phyloP scores from a whole-genome alignment of 1,140 invertebrate species.

The Drosophila ercepeae region DNA sequence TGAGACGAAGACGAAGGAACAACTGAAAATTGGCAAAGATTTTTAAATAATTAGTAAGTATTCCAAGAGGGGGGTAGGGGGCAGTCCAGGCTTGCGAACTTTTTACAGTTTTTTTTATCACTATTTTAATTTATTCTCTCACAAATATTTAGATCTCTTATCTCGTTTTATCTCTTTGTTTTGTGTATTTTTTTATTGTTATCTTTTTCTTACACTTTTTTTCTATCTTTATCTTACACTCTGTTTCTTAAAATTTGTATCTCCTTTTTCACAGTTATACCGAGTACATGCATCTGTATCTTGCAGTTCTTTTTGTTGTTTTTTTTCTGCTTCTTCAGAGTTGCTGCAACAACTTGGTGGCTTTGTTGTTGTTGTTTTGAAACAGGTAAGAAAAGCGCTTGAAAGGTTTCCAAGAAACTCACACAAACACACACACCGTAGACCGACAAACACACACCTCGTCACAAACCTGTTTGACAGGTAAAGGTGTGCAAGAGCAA shows the following conservation, averaged over 20 bases:
- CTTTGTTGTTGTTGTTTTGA: constrained; percentile 35
- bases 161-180: neutral
- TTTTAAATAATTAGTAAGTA: neutral
- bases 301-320: constrained; percentile 1
- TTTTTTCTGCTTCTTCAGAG: neutral
- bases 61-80: neutral
- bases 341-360: constrained; percentile 40
- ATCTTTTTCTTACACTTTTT: neutral
- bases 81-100: no score
- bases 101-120: no score
- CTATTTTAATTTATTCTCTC: no score
- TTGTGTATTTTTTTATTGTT: neutral
- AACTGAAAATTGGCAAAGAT: constrained; percentile 1
- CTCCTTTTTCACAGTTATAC: constrained; percentile 39
- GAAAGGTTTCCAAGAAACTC: constrained; percentile 80
- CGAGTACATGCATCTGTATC: constrained; percentile 16
- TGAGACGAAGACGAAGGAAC: neutral
- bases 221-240: constrained; percentile 1
- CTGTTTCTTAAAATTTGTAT: constrained; percentile 6
- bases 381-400: constrained; percentile 66
- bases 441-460: constrained; percentile 5
- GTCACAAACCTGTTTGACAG: constrained; percentile 70
- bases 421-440: constrained; percentile 14
- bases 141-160: no score
- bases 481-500: constrained; percentile 47